A percentile compares a stretch with the other conserved stretches of the same genome.
Conservation (phyloP, 2,113 vertebrate genomes). For the Euleptes europaea region DNA sequence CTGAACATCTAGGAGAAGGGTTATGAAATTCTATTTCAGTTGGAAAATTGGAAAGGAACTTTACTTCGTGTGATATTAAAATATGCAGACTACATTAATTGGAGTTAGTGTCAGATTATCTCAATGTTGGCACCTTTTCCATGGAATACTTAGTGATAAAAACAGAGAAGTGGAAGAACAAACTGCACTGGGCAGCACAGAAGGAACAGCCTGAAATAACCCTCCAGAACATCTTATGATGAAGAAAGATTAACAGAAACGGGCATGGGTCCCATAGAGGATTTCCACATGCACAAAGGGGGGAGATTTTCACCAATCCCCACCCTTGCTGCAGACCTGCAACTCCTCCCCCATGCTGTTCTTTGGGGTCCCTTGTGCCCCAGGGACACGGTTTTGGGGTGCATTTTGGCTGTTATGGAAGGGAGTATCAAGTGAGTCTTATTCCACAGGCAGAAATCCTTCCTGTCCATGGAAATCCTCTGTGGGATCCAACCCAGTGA, state of each 20-base stretch:
- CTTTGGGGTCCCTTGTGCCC: too few species aligned
- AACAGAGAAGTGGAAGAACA: constrained; percentile 9
- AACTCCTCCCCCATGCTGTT: too few species aligned
- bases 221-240: background rate
- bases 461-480: too few species aligned
- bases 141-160: constrained; percentile 11
- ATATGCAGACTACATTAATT: background rate
- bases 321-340: too few species aligned
- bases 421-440: too few species aligned
- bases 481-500: background rate
- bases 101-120: background rate
- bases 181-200: background rate
- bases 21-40: constrained; percentile 33
- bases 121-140: constrained; percentile 15
- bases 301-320: too few species aligned
- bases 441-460: too few species aligned
- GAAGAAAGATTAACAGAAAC: constrained; percentile 17
- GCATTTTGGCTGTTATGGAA: too few species aligned
- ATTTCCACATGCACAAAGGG: too few species aligned
- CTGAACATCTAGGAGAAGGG: background rate
- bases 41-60: constrained; percentile 22
- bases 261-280: too few species aligned
- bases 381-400: too few species aligned
- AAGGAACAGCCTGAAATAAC: background rate
- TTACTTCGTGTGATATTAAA: constrained; percentile 13